phyloP scores from a whole-genome alignment of 2,113 vertebrate genomes.

The Willisornis vidua region DNA sequence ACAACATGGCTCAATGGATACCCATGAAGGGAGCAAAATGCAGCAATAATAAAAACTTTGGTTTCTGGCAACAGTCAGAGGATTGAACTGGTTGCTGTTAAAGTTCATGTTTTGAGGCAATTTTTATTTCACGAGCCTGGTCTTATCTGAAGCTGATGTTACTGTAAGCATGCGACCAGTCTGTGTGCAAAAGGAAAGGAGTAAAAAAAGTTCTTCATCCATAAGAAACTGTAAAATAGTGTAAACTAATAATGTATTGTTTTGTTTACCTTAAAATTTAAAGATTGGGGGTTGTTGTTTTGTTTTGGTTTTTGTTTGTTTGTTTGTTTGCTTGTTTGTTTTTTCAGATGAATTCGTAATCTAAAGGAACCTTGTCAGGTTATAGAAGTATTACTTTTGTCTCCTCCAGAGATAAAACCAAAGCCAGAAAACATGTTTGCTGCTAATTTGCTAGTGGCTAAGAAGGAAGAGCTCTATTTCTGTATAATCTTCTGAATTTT shows the following conservation, averaged over 20 bases:
- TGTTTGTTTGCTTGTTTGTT: background rate
- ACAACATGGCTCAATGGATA: background rate
- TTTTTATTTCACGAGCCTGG: constrained; percentile 4
- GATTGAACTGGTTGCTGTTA: background rate
- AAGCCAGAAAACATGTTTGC: background rate
- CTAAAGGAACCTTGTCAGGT: background rate
- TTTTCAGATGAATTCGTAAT: background rate
- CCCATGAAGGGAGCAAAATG: background rate
- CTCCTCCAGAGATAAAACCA: background rate
- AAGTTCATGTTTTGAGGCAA: background rate
- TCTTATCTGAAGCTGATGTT: constrained; percentile 19
- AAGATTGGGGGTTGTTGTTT: background rate
- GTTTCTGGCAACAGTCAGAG: background rate
- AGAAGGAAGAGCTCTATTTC: background rate
- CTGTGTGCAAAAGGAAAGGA: background rate
- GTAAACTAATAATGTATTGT: background rate
- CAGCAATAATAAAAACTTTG: background rate
- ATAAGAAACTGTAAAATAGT: constrained; percentile 10
- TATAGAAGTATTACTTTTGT: background rate
- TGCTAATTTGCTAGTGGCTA: background rate
- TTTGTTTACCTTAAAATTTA: background rate
- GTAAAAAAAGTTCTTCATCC: background rate
- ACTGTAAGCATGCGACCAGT: background rate
- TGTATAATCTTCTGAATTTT: background rate
- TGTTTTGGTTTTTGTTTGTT: background rate